These are phyloP conservation scores for Thelohanellus kitauei DNA, from an alignment of 30 jellyfish, hydroid and myxozoan genomes.

Conservation along the genomic window DNA sequence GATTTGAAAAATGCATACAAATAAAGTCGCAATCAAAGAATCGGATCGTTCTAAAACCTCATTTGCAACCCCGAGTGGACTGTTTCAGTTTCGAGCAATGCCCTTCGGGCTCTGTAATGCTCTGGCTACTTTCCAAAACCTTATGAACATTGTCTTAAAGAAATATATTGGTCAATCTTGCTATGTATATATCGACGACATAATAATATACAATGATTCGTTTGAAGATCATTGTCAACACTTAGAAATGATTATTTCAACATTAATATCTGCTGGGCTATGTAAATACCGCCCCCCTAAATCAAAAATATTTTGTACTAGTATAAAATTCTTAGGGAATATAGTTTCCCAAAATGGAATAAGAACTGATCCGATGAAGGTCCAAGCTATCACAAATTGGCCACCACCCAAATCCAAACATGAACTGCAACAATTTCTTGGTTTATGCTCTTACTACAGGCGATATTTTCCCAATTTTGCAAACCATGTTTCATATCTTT, in stretches of 20 bases:
- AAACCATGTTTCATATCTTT: constrained; percentile 1
- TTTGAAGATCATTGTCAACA: constrained; percentile 9
- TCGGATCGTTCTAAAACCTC: no score
- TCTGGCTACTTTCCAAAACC: constrained; percentile 17
- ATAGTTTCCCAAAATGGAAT: constrained; percentile 1
- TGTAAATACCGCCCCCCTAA: constrained; percentile 9
- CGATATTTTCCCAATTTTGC: background rate
- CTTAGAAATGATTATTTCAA: constrained; percentile 2
- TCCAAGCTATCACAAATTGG: constrained; percentile 14
- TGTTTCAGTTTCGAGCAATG: constrained; percentile 7
- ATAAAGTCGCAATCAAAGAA: no score
- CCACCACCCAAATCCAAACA: constrained; percentile 4
- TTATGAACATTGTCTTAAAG: constrained; percentile 13
- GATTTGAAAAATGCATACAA: no score
- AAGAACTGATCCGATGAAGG: constrained; percentile 8
- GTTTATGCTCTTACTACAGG: constrained; percentile 12
- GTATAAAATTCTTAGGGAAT: constrained; percentile 6
- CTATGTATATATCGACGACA: constrained; percentile 17
- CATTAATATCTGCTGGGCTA: constrained; percentile 5
- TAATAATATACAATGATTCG: constrained; percentile 2
- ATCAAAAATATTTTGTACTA: constrained; percentile 6
- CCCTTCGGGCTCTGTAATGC: constrained; percentile 26
- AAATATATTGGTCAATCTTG: constrained; percentile 11
- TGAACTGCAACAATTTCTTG: constrained; percentile 12
- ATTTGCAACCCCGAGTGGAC: constrained; percentile 9